A percentile compares a stretch with the other conserved stretches of the same genome.
phyloP scores from a whole-genome alignment of 1,140 invertebrate species.

The Brachystomella parvula region DNA sequence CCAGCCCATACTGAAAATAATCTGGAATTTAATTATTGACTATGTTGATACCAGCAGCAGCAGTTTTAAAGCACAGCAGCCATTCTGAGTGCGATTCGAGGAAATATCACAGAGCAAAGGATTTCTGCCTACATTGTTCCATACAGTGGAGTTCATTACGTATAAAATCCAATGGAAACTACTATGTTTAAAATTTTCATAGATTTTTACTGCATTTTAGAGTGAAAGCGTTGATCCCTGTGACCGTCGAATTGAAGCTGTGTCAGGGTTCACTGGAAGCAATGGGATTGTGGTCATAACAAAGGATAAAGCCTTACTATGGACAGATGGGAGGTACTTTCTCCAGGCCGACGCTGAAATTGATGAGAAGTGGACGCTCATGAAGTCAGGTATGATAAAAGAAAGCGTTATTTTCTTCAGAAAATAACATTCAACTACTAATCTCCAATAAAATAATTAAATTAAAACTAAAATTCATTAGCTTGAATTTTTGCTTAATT shows the following conservation, averaged over 20 bases:
- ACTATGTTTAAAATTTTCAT: not conserved
- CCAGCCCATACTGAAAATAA: no score
- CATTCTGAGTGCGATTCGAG: not conserved
- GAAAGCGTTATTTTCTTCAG: no score
- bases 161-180: constrained; percentile 28
- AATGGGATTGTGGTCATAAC: constrained; percentile 72
- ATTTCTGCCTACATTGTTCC: constrained; percentile 42
- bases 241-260: constrained; percentile 69
- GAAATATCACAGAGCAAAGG: not conserved
- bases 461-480: not conserved
- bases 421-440: no score
- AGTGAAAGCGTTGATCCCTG: constrained; percentile 40
- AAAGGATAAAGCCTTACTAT: constrained; percentile 66
- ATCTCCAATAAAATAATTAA: constrained; percentile 10
- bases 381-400: constrained; percentile 55
- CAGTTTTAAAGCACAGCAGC: not conserved
- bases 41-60: not conserved
- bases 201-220: constrained; percentile 1
- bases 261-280: constrained; percentile 79
- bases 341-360: constrained; percentile 64
- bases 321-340: constrained; percentile 83
- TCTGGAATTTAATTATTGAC: no score
- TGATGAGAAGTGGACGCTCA: constrained; percentile 68
- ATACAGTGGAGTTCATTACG: constrained; percentile 42
- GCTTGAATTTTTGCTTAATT: not conserved